Conservation (phyloP, 1,140 invertebrate genomes). For the Drosophila hydei region DNA sequence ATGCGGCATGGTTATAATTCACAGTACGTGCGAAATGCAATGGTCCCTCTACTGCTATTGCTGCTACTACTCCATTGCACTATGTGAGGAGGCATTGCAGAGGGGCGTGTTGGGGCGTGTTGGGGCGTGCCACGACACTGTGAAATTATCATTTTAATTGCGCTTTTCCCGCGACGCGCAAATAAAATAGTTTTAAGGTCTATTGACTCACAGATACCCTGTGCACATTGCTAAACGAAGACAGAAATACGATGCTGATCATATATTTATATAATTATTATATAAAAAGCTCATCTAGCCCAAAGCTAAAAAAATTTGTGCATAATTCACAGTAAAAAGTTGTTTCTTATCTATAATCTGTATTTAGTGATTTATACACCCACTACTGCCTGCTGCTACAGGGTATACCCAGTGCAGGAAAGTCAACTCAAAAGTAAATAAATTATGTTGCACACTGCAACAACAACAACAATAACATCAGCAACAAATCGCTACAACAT, state of each 20-base stretch:
- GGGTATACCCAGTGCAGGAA: slow-evolving; percentile 27
- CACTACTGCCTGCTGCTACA: not conserved
- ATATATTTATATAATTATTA: too few relatives aligned
- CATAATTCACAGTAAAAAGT: too few relatives aligned
- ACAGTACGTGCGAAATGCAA: slow-evolving; percentile 75
- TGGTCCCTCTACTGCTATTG: slow-evolving; percentile 7
- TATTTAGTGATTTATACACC: too few relatives aligned
- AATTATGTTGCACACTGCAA: slow-evolving; percentile 63
- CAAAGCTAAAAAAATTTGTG: too few relatives aligned
- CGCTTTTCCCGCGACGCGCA: slow-evolving; percentile 53
- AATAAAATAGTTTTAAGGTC: not conserved
- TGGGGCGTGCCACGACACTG: slow-evolving; percentile 37
- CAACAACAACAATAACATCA: slow-evolving; percentile 24
- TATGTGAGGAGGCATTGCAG: not conserved
- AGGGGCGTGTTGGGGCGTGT: not conserved
- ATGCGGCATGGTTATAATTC: slow-evolving; percentile 77
- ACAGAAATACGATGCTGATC: too few relatives aligned
- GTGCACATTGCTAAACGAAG: too few relatives aligned
- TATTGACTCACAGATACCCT: not conserved
- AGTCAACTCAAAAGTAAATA: slow-evolving; percentile 66
- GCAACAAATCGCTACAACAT: slow-evolving; percentile 50
- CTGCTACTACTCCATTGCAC: not conserved
- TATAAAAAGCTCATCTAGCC: too few relatives aligned
- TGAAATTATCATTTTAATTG: slow-evolving; percentile 79
- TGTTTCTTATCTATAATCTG: too few relatives aligned